Conservation (phyloP, 2,888 invertebrate species). For the Diabrotica balteata region DNA sequence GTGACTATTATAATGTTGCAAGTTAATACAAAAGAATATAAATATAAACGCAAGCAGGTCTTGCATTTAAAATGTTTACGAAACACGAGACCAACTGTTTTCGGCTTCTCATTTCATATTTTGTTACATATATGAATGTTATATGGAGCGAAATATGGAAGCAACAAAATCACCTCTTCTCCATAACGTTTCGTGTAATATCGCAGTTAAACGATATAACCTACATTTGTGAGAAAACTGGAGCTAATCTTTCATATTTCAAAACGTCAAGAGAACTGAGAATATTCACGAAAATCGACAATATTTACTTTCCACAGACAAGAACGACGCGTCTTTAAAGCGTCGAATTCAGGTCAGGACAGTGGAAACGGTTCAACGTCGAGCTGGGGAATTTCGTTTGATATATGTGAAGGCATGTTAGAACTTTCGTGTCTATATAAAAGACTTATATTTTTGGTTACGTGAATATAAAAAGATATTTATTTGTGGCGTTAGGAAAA, state of each 20-base stretch:
- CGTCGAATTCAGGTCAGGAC: conserved; percentile 20
- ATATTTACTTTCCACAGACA: conserved; percentile 21
- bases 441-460: neutral
- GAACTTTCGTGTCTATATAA: conserved; percentile 6
- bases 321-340: conserved; percentile 14
- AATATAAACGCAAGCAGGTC: too few relatives aligned
- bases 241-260: conserved; percentile 25
- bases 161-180: neutral
- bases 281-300: conserved; percentile 26
- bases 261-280: conserved; percentile 18
- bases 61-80: too few relatives aligned
- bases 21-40: too few relatives aligned
- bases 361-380: conserved; percentile 9
- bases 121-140: neutral
- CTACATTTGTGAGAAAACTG: conserved; percentile 11
- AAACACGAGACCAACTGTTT: too few relatives aligned
- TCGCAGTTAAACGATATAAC: conserved; percentile 14
- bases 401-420: conserved; percentile 12
- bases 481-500: neutral
- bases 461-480: neutral
- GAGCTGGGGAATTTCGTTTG: conserved; percentile 7
- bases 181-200: neutral
- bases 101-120: too few relatives aligned
- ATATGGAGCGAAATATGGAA: conserved; percentile 1
- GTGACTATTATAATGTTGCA: too few relatives aligned